Evolutionary conservation across 2,888 invertebrate species (phyloP).

Genomic region (Blera fallax): DNA sequence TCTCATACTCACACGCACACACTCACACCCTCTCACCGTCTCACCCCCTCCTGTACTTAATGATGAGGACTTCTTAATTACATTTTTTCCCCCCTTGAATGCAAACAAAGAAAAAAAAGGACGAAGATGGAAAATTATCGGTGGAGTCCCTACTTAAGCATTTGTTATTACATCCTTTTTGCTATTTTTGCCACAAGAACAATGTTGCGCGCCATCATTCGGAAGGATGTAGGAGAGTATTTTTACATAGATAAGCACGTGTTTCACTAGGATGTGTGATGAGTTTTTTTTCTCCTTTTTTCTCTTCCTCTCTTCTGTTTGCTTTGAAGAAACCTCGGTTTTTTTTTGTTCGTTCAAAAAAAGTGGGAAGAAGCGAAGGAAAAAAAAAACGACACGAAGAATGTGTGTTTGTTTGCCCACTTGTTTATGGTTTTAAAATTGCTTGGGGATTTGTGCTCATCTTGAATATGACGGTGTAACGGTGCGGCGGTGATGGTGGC

Average conservation of each 20-base stretch:
- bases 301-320: not conserved
- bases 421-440: slow-evolving; percentile 56
- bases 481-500: not conserved
- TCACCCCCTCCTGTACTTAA: slow-evolving; percentile 52
- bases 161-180: slow-evolving; percentile 70
- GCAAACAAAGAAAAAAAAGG: slow-evolving; percentile 9
- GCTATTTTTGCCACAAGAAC: slow-evolving; percentile 64
- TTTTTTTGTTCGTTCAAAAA: too few relatives aligned
- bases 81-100: slow-evolving; percentile 46
- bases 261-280: slow-evolving; percentile 61
- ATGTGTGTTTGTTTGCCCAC: slow-evolving; percentile 44
- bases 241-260: slow-evolving; percentile 62
- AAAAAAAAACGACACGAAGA: slow-evolving; percentile 17
- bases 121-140: slow-evolving; percentile 51
- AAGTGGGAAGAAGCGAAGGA: not conserved
- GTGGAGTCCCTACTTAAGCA: slow-evolving; percentile 62
- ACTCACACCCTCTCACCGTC: too few relatives aligned
- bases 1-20: not conserved
- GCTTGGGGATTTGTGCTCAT: slow-evolving; percentile 31
- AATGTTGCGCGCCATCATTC: slow-evolving; percentile 52
- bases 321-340: too few relatives aligned
- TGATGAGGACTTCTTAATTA: slow-evolving; percentile 70
- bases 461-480: not conserved
- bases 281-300: slow-evolving; percentile 14
- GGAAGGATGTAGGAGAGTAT: slow-evolving; percentile 42